Percentiles rank a stretch among this genome's conserved stretches.
Evolutionary conservation across 2,888 invertebrate species (phyloP).

Genomic region (Nycteola revayana): DNA sequence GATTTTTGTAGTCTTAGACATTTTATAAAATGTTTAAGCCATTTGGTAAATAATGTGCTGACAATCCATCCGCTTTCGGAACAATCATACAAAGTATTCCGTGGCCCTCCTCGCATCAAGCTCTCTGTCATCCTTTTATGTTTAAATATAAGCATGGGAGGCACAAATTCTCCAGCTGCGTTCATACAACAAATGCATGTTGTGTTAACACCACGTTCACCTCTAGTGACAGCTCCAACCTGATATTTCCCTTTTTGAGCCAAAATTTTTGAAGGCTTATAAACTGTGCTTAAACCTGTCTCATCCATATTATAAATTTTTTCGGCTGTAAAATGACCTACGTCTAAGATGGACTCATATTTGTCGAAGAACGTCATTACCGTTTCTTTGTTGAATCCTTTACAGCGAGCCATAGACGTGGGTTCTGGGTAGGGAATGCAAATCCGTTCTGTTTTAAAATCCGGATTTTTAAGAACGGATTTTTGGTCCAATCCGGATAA

Average conservation of each 20-base stretch:
- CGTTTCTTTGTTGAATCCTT: conserved; percentile 16
- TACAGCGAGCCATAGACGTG: conserved; percentile 2
- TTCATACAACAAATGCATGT: conserved; percentile 16
- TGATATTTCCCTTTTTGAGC: conserved; percentile 24
- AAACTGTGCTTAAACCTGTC: conserved; percentile 18
- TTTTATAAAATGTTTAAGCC: conserved; percentile 24
- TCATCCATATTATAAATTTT: conserved; percentile 25
- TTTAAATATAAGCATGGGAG: conserved; percentile 16
- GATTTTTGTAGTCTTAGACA: conserved; percentile 6
- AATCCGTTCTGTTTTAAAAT: no score
- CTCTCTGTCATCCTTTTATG: conserved; percentile 18
- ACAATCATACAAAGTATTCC: conserved; percentile 12
- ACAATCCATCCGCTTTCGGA: conserved; percentile 8
- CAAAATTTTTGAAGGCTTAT: conserved; percentile 19
- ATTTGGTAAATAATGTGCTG: conserved; percentile 9
- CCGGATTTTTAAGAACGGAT: no score
- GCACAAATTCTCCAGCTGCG: conserved; percentile 22
- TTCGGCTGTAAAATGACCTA: conserved; percentile 19
- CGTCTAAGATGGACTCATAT: conserved; percentile 16
- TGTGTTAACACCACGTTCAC: conserved; percentile 20
- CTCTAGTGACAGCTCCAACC: conserved; percentile 20
- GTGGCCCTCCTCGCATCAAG: conserved; percentile 20
- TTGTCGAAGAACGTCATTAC: conserved; percentile 17
- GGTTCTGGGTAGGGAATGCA: no score
- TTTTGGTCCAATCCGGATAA: no score